These are phyloP conservation scores for Melipona quadrifasciata DNA, from an alignment of 1,140 invertebrate species.

Conservation along the genomic window DNA sequence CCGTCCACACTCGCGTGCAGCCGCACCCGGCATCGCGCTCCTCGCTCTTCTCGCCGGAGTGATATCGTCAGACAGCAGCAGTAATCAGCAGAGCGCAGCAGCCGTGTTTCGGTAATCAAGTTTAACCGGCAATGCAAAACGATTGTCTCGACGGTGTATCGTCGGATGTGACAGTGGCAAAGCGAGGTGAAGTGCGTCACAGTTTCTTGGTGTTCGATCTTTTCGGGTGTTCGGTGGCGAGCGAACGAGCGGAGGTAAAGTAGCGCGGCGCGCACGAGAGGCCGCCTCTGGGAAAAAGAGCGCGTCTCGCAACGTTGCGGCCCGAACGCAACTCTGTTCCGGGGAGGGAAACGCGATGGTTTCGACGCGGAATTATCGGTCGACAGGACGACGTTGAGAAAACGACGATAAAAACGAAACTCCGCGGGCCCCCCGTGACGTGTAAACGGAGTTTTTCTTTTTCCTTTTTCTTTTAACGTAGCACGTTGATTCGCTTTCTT, in stretches of 20 bases:
- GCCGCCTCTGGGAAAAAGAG: constrained; percentile 55
- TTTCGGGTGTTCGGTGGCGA: constrained; percentile 48
- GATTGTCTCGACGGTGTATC: constrained; percentile 35
- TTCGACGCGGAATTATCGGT: not conserved
- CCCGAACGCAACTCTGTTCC: no score
- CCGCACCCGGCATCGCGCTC: constrained; percentile 62
- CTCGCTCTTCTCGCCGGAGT: constrained; percentile 17
- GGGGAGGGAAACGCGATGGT: no score
- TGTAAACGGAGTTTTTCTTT: not conserved
- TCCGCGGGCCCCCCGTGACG: no score
- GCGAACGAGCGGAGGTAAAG: constrained; percentile 27
- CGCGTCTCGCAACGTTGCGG: constrained; percentile 51
- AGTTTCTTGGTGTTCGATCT: constrained; percentile 56
- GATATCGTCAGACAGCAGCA: no score
- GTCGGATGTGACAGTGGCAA: constrained; percentile 9
- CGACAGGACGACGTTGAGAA: not conserved
- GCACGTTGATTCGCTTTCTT: no score
- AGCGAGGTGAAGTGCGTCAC: constrained; percentile 54
- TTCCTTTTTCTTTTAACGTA: no score
- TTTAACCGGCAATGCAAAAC: constrained; percentile 32
- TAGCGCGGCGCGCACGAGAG: constrained; percentile 51
- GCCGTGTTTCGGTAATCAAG: not conserved
- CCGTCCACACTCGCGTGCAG: constrained; percentile 60
- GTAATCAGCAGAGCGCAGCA: no score
- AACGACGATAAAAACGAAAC: constrained; percentile 8